Percentiles rank a stretch among this genome's conserved stretches.
Conservation (phyloP, 2,888 invertebrate genomes). For the Lochmaea capreae region DNA sequence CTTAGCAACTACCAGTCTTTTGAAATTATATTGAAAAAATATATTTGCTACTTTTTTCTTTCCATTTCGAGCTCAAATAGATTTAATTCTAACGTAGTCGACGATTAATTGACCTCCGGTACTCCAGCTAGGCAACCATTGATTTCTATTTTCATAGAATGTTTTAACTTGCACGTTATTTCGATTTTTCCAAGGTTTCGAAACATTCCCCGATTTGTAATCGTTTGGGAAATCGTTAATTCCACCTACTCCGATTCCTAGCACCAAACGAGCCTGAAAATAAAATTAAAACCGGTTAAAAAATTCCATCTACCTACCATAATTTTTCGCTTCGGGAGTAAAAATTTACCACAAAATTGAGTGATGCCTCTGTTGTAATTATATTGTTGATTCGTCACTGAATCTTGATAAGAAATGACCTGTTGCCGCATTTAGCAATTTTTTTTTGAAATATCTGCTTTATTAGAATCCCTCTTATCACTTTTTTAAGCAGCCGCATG, state of each 20-base stretch:
- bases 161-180: conserved; percentile 69
- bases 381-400: too few relatives aligned
- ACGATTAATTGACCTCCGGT: conserved; percentile 62
- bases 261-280: conserved; percentile 72
- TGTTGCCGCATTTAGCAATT: too few relatives aligned
- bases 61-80: conserved; percentile 50
- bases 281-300: conserved; percentile 1
- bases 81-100: conserved; percentile 69
- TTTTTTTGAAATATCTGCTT: too few relatives aligned
- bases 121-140: conserved; percentile 74
- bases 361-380: too few relatives aligned
- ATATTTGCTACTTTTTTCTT: background rate
- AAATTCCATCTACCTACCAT: too few relatives aligned
- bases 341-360: too few relatives aligned
- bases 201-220: conserved; percentile 59
- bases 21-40: background rate
- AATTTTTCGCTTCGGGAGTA: too few relatives aligned
- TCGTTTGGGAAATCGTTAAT: conserved; percentile 74
- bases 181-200: conserved; percentile 77
- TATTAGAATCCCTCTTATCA: too few relatives aligned
- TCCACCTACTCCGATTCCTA: conserved; percentile 81
- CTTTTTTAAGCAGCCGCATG: too few relatives aligned
- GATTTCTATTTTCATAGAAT: conserved; percentile 71
- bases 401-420: too few relatives aligned
- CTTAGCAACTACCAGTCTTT: too few relatives aligned